Conservation (phyloP, 2,888 invertebrate genomes). For the Oscheius sp. region DNA sequence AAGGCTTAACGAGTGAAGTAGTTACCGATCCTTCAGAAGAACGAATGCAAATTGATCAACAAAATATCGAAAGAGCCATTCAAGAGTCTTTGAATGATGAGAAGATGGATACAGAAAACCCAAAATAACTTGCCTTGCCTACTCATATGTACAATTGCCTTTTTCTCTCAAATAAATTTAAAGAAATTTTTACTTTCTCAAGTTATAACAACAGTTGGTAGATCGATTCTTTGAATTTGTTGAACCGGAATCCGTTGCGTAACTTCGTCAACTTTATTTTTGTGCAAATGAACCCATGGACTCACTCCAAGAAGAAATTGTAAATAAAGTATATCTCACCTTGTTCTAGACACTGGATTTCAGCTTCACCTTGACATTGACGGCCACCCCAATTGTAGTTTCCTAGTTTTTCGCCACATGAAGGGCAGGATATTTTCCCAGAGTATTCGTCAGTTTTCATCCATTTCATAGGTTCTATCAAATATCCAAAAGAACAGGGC, state of each 20-base stretch:
- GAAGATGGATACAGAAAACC: no score
- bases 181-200: no score
- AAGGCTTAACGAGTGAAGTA: not conserved
- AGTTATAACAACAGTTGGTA: constrained; percentile 13
- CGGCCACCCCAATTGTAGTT: constrained; percentile 47
- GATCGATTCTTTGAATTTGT: constrained; percentile 7
- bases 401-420: constrained; percentile 55
- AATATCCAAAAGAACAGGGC: constrained; percentile 46
- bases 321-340: constrained; percentile 25
- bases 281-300: constrained; percentile 58
- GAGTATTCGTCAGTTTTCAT: constrained; percentile 49
- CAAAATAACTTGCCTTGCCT: not conserved
- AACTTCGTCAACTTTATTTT: constrained; percentile 63
- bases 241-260: not conserved
- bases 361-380: constrained; percentile 41
- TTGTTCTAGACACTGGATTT: constrained; percentile 34
- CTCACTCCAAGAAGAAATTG: constrained; percentile 38
- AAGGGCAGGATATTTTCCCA: constrained; percentile 51
- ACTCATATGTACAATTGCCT: no score
- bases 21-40: not conserved
- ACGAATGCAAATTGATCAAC: constrained; percentile 7
- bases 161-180: no score
- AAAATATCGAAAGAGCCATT: no score
- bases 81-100: no score
- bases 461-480: constrained; percentile 60